Evolutionary conservation across 2,113 vertebrate genomes (phyloP).

Genomic region (Dipodomys merriami): DNA sequence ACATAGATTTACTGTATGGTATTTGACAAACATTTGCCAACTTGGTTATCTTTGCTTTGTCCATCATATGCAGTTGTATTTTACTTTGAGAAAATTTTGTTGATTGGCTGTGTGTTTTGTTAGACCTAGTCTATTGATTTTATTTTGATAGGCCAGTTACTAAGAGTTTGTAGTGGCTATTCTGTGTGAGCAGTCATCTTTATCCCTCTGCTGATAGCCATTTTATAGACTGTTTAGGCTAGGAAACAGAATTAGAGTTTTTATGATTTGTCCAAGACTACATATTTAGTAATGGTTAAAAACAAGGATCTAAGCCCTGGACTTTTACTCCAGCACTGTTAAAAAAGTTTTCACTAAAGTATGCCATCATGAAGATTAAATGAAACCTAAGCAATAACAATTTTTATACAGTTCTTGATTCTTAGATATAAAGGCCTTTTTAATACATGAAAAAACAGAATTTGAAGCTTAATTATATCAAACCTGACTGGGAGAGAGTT

Average conservation of each 20-base stretch:
- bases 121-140: not conserved
- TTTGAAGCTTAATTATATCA: conserved; percentile 26
- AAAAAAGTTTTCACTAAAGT: not conserved
- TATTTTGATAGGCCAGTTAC: conserved; percentile 4
- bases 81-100: conserved; percentile 22
- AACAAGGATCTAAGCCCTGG: not conserved
- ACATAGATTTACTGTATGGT: conserved; percentile 8
- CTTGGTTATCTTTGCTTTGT: conserved; percentile 18
- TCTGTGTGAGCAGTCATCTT: conserved; percentile 10
- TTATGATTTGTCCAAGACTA: conserved; percentile 3
- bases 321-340: conserved; percentile 11
- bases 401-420: conserved; percentile 21
- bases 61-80: conserved; percentile 30
- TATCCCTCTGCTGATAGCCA: not conserved
- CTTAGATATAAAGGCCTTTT: not conserved
- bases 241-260: conserved; percentile 6
- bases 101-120: not conserved
- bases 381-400: conserved; percentile 20
- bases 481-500: not conserved
- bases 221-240: conserved; percentile 7
- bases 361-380: not conserved
- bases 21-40: not conserved
- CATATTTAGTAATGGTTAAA: conserved; percentile 2
- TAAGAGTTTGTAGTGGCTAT: not conserved
- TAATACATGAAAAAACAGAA: not conserved